Base-by-base conservation (phyloP, 1,140 invertebrate species). In the Colletes gigas region DNA sequence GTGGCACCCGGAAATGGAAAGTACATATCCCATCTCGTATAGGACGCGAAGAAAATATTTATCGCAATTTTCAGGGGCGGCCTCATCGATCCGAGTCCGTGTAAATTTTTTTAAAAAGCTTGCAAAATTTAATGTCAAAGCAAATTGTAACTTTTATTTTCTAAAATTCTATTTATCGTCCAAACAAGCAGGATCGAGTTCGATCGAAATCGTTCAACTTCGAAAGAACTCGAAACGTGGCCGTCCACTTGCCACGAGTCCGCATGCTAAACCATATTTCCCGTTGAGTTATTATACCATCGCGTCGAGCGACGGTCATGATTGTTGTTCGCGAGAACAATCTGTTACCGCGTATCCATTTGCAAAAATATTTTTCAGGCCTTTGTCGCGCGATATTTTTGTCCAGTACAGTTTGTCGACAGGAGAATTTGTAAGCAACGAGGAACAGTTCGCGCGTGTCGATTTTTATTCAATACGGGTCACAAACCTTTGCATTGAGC, bases 261-360 rank as follows among this genome's bases (percentile, higher is more conserved):
- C 52, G 52, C 63, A 50, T 55, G 39, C 39, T 68, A 76, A 76
- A 76, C 65, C 74, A 76, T 76, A 68, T 76, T 76, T 76, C 54
- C 17, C 63, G 74, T 14, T 76, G 74, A 69, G 65, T 69, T 76
- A 76, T 76, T 54, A 66, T 41, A 52, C 21, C 60, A 50, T 52
- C 44, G 72, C 65, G 52, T 12, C 50, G 65, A 76, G 65, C 19
- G 63, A 76, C 65, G 63, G 74, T 76, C 74, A 76, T 76, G 74
- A 76, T 76, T 76, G 74, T 76, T 76, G 74, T 47, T 47, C 63
- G 39, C 7, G 19, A 47, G 74, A 41, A 76, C 74, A 76, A 76
- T 76, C 65, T 76, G 74, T 76, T 76, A 76, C 52, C 65, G 54
- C 74, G 74, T 76, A 62, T 76, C 74, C 74, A 76, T 76, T 76